Conservation (phyloP, 2,888 invertebrate species). For the Trissolcus brochymenae region DNA sequence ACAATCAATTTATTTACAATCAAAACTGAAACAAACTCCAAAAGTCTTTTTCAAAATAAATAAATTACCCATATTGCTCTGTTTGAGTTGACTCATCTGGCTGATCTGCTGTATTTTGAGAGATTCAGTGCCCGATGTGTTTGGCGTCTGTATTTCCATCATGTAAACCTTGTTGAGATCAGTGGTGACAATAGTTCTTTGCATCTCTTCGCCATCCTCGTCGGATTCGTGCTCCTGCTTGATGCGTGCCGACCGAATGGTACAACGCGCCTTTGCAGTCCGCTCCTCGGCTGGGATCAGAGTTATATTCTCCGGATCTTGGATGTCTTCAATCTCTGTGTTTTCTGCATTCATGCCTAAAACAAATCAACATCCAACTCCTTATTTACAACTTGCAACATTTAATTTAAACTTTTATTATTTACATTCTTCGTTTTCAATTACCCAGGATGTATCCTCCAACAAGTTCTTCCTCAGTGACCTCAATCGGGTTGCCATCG, state of each 20-base stretch:
- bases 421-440: not conserved
- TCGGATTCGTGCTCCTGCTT: constrained; percentile 75
- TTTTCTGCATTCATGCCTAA: constrained; percentile 73
- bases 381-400: not conserved
- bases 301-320: constrained; percentile 78
- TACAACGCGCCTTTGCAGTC: constrained; percentile 73
- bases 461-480: constrained; percentile 74
- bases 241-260: constrained; percentile 73
- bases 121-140: constrained; percentile 37
- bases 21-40: not conserved
- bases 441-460: constrained; percentile 74
- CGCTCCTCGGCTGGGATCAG: constrained; percentile 74
- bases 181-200: constrained; percentile 67
- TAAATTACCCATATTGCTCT: constrained; percentile 28
- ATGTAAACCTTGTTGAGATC: constrained; percentile 73
- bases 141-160: constrained; percentile 69
- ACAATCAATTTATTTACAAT: too few species aligned
- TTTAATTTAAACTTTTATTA: constrained; percentile 7
- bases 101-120: constrained; percentile 36
- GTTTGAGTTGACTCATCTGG: constrained; percentile 29
- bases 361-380: not conserved
- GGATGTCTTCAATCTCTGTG: constrained; percentile 72
- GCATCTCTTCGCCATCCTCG: constrained; percentile 72
- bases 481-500: constrained; percentile 73
- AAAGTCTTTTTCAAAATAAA: constrained; percentile 15